phyloP scores from a whole-genome alignment of 2,113 vertebrate species.

The Silurus asotus region DNA sequence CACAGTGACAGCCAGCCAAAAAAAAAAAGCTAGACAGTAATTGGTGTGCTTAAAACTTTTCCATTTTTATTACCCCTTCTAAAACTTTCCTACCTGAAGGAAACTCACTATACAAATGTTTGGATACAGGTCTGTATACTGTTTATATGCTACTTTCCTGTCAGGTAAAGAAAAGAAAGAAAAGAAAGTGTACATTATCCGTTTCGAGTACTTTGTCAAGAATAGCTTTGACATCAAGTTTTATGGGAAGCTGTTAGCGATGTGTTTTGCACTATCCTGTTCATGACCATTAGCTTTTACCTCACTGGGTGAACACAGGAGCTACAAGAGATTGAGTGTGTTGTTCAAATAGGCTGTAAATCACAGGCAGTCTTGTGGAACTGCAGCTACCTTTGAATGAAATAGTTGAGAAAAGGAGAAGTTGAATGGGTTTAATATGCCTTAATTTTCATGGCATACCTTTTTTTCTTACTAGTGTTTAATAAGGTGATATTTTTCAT shows the following conservation, averaged over 20 bases:
- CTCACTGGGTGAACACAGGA: constrained; percentile 18
- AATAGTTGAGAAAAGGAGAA: not conserved
- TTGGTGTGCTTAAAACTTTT: not conserved
- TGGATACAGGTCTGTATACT: not conserved
- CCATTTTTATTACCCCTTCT: not conserved
- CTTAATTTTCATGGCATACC: not conserved
- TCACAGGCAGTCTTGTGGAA: not conserved
- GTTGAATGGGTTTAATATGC: not conserved
- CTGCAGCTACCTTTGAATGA: constrained; percentile 15
- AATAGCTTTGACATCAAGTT: not conserved
- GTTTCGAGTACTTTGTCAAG: not conserved
- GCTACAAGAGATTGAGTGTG: constrained; percentile 27
- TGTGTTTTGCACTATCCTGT: constrained; percentile 16
- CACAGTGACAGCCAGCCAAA: not conserved
- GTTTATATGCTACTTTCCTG: not conserved
- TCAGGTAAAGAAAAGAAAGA: not conserved
- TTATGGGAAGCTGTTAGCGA: not conserved
- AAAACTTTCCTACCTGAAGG: not conserved
- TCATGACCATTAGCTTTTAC: constrained; percentile 41
- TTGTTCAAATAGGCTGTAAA: constrained; percentile 28
- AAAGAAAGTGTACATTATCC: not conserved
- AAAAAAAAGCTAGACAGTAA: not conserved
- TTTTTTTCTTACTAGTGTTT: not conserved
- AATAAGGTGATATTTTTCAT: not conserved
- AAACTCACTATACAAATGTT: not conserved